These are phyloP conservation scores for Ursus arctos DNA, from an alignment of 2,113 vertebrate species.

Conservation along the genomic window DNA sequence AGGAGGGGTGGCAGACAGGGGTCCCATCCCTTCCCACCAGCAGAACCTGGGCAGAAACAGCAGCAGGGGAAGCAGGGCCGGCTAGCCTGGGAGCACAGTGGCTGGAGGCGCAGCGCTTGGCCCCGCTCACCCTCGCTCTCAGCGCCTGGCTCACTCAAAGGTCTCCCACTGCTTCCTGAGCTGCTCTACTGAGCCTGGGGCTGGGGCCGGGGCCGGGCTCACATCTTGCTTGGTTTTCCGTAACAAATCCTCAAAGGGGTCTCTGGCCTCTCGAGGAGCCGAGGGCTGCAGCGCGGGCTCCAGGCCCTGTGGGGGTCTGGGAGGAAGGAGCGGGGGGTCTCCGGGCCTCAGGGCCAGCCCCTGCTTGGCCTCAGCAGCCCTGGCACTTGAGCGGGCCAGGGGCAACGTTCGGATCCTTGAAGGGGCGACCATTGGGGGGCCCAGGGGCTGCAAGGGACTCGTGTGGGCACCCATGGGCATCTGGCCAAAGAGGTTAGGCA, in stretches of 20 bases:
- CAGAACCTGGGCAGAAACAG: background rate
- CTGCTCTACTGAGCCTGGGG: constrained; percentile 93
- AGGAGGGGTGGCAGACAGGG: background rate
- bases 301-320: constrained; percentile 86
- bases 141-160: constrained; percentile 89
- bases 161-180: constrained; percentile 96
- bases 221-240: constrained; percentile 90
- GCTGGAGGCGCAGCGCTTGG: background rate
- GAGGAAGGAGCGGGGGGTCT: constrained; percentile 82
- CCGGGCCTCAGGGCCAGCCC: constrained; percentile 81
- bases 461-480: constrained; percentile 85
- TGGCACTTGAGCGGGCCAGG: constrained; percentile 83
- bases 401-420: constrained; percentile 85
- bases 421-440: constrained; percentile 77
- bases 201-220: constrained; percentile 86
- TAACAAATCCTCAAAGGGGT: constrained; percentile 97
- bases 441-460: constrained; percentile 83
- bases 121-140: background rate
- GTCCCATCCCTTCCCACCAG: constrained; percentile 33
- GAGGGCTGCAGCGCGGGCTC: constrained; percentile 83
- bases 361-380: constrained; percentile 87
- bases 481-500: constrained; percentile 91
- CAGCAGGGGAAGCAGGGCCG: background rate
- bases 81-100: rapidly evolving
- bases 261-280: constrained; percentile 86